Base-by-base conservation (phyloP, 2,113 vertebrate species). In the Myiopsitta monachus region DNA sequence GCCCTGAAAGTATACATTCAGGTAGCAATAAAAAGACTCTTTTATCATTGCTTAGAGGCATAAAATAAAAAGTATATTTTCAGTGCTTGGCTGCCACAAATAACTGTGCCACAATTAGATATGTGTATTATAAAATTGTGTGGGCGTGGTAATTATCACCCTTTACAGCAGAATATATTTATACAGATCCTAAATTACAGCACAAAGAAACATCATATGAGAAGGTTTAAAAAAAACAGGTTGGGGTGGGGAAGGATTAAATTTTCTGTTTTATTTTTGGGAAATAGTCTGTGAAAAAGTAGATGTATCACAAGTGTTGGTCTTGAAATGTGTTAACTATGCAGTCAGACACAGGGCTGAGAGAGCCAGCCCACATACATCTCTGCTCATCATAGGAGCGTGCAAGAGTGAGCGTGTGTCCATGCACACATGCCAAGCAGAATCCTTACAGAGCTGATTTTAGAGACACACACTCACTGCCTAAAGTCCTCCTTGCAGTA, bases 81-180 rank as follows among this genome's bases (percentile, higher is more conserved):
- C 83, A 84, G 96, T 94, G 75, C 85, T 74, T 94, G 87, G 72
- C 73, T 96, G 94, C 94, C 92, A 88, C 92, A 97, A 97, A 96
- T 97, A 97, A 88, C 96, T 75, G 90, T 87, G 81, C 93, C 96
- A 96, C 93, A 97, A 97, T 96, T 97, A 97, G 95, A 95, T 83
- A 92, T 96, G 88, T 92, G 61, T 93, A 93, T 96, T 96, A 95
- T 96, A 97, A 97, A 97, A 95, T 87, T 62, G 88, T 88, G 95
- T 92, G 86, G 95, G 94, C 0, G 63, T 94, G 94, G 97, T 97
- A 98, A 97, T 97, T 97, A 98, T 97, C 93, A 95, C 96, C 92
- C 87, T 96, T 91, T 82, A 88, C 88, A 96, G 89, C 80, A 96
- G 91, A 94, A 97, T 95, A 87, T 97, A 97, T 97, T 97, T 97